Evolutionary conservation across 2,113 vertebrate genomes (phyloP).

Genomic region (Acanthisitta chloris): DNA sequence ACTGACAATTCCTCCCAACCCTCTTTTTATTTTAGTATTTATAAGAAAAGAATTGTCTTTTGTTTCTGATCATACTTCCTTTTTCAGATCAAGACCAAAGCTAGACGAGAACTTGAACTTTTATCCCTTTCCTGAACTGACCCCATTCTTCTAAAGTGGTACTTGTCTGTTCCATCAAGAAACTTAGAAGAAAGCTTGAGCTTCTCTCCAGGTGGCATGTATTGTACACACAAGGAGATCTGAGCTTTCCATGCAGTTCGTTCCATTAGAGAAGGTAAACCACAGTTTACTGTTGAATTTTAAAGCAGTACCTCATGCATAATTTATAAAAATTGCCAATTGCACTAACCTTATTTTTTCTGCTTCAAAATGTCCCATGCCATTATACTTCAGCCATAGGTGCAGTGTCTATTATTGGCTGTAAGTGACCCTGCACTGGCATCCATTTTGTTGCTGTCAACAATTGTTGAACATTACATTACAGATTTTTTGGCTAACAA

Average conservation of each 20-base stretch:
- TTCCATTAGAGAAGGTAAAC: constrained; percentile 41
- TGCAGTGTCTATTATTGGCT: constrained; percentile 29
- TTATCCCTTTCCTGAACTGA: not conserved
- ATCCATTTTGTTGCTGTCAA: constrained; percentile 60
- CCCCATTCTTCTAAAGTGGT: not conserved
- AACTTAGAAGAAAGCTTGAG: not conserved
- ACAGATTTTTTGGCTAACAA: constrained; percentile 60
- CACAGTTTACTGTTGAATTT: constrained; percentile 41
- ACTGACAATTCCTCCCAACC: not conserved
- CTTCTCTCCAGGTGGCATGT: not conserved
- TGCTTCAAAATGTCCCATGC: constrained; percentile 52
- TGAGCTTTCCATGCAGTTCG: constrained; percentile 12
- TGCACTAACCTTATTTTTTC: constrained; percentile 35
- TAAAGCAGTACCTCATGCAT: constrained; percentile 48
- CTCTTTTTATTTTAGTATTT: not conserved
- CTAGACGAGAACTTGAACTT: not conserved
- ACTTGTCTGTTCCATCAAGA: not conserved
- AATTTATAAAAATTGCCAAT: constrained; percentile 63
- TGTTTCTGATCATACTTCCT: not conserved
- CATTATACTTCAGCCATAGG: constrained; percentile 14
- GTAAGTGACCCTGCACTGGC: constrained; percentile 33
- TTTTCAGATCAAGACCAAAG: not conserved
- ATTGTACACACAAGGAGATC: not conserved
- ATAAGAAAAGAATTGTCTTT: not conserved
- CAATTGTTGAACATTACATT: constrained; percentile 28